These are phyloP conservation scores for Drosophila mayri DNA, from an alignment of 1,140 invertebrate genomes.

Conservation along the genomic window DNA sequence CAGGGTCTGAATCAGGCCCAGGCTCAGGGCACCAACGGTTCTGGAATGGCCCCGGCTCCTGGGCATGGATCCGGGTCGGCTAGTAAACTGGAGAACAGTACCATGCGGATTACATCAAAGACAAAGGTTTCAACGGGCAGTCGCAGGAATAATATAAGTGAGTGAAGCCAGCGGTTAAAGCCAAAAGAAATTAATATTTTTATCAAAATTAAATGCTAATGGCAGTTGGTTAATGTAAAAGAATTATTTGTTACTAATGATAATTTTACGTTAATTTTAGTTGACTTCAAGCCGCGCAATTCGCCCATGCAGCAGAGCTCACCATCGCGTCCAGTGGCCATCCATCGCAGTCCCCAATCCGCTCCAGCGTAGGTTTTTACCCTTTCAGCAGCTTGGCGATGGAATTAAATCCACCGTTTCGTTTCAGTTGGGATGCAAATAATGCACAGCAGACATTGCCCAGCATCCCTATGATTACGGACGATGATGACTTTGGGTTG, in stretches of 20 bases:
- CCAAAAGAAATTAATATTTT: neutral
- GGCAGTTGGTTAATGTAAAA: neutral
- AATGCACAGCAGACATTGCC: constrained; percentile 88
- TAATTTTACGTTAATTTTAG: constrained; percentile 38
- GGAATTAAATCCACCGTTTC: neutral
- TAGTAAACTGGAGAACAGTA: constrained; percentile 78
- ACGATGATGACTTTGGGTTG: constrained; percentile 87
- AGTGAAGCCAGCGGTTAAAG: constrained; percentile 15
- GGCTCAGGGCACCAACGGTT: constrained; percentile 25
- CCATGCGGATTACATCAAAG: constrained; percentile 78
- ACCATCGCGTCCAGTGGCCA: constrained; percentile 69
- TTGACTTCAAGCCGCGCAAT: constrained; percentile 83
- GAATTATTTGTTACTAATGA: neutral
- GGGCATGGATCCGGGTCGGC: constrained; percentile 60
- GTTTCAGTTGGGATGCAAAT: constrained; percentile 87
- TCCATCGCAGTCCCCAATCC: constrained; percentile 82
- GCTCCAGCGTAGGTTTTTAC: constrained; percentile 74
- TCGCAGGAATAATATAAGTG: constrained; percentile 81
- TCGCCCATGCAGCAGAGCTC: constrained; percentile 83
- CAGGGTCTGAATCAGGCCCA: constrained; percentile 4
- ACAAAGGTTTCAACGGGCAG: constrained; percentile 84
- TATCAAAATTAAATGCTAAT: no score
- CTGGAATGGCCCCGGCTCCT: constrained; percentile 25
- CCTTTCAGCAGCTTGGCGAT: neutral
- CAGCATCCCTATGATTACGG: constrained; percentile 91